A percentile compares a stretch with the other conserved stretches of the same genome.
These are phyloP conservation scores for Anthopleura xanthogrammica DNA, from an alignment of 92 coral and sea anemone genomes.

Conservation along the genomic window DNA sequence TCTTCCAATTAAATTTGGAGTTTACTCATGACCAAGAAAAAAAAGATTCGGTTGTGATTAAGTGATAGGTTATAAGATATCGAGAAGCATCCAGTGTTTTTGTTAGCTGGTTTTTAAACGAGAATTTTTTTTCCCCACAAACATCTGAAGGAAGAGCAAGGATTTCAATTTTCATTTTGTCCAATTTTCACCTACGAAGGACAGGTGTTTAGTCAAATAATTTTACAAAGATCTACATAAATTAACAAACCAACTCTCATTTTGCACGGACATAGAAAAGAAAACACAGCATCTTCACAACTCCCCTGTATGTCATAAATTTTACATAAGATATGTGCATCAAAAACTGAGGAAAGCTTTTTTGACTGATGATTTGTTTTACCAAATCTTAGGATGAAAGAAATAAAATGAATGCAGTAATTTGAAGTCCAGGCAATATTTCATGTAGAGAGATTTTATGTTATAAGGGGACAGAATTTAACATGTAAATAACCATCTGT, in stretches of 20 bases:
- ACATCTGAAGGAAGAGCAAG: neutral
- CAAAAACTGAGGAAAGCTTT: neutral
- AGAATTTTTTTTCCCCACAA: neutral
- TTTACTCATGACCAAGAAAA: constrained; percentile 21
- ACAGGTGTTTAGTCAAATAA: constrained; percentile 12
- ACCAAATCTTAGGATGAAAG: neutral
- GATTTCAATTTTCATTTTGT: neutral
- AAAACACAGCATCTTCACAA: neutral
- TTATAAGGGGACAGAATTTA: neutral
- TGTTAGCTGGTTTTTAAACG: neutral
- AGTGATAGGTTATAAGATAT: neutral
- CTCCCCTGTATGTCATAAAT: neutral
- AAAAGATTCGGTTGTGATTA: neutral
- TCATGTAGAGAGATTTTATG: neutral
- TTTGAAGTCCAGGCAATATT: neutral
- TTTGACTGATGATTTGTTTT: neutral
- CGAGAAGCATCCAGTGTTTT: neutral
- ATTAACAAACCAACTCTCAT: constrained; percentile 10
- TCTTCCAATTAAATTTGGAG: constrained; percentile 60
- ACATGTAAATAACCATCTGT: neutral
- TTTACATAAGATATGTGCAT: constrained; percentile 9
- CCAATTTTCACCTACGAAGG: neutral
- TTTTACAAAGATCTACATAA: constrained; percentile 9
- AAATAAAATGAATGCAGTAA: neutral
- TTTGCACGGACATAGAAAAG: neutral